A percentile compares a stretch with the other conserved stretches of the same genome.
These are phyloP conservation scores for Coecobrya sp. DNA, from an alignment of 2,888 invertebrate species.

Conservation along the genomic window DNA sequence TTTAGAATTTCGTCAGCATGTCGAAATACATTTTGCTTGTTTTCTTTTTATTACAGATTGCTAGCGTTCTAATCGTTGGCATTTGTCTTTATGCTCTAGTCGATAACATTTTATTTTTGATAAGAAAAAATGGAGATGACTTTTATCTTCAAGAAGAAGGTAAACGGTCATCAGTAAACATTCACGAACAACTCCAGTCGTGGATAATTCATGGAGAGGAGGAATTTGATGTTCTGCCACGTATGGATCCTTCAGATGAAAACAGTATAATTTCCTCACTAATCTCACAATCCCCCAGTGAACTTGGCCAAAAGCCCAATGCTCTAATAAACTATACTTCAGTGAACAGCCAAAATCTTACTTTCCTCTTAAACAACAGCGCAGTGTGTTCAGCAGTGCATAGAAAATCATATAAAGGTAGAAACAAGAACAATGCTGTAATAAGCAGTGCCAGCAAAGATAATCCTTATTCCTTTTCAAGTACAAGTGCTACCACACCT, in stretches of 20 bases:
- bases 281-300: slow-evolving; percentile 61
- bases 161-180: slow-evolving; percentile 63
- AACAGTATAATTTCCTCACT: slow-evolving; percentile 45
- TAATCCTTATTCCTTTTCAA: background rate
- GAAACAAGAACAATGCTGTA: background rate
- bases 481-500: slow-evolving; percentile 5
- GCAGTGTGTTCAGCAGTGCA: slow-evolving; percentile 81
- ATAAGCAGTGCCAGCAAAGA: background rate
- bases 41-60: slow-evolving; percentile 77
- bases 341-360: slow-evolving; percentile 82
- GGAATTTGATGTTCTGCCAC: slow-evolving; percentile 23
- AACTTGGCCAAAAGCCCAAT: slow-evolving; percentile 50
- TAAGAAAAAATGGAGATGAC: slow-evolving; percentile 67
- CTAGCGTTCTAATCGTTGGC: slow-evolving; percentile 83
- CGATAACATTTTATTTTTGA: slow-evolving; percentile 84
- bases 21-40: background rate
- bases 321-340: slow-evolving; percentile 62
- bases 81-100: slow-evolving; percentile 85
- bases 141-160: slow-evolving; percentile 39
- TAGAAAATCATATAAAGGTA: slow-evolving; percentile 43
- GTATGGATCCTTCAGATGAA: background rate
- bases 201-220: slow-evolving; percentile 82
- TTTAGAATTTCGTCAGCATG: no score
- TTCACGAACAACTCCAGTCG: slow-evolving; percentile 83
- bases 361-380: slow-evolving; percentile 84